Evolutionary conservation across 2,888 invertebrate species (phyloP).

Genomic region (Mesorhabditis belari): DNA sequence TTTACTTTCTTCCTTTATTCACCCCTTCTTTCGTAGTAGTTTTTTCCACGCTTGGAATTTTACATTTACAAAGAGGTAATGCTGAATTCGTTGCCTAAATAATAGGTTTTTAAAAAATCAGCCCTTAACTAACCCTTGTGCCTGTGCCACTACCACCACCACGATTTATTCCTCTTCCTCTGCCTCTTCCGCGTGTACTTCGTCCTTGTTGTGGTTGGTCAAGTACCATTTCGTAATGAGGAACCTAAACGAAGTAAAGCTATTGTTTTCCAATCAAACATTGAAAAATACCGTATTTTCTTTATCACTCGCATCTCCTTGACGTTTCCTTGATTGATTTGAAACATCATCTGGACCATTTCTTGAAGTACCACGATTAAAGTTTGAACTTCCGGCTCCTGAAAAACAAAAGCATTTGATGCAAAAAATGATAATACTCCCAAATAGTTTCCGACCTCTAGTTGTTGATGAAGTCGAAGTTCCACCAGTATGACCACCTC

Average conservation of each 20-base stretch:
- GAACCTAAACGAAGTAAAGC: not conserved
- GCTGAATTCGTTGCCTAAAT: too few species aligned
- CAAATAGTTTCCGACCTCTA: not conserved
- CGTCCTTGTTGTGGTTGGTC: not conserved
- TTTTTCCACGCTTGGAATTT: slow-evolving; percentile 12
- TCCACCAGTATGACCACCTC: not conserved
- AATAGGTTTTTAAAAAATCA: too few species aligned
- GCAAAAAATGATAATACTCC: too few species aligned
- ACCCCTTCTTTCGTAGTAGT: slow-evolving; percentile 36
- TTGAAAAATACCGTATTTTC: not conserved
- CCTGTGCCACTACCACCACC: slow-evolving; percentile 5
- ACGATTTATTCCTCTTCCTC: slow-evolving; percentile 4
- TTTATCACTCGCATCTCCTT: not conserved
- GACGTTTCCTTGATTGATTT: not conserved
- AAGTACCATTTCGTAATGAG: not conserved
- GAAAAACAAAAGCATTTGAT: too few species aligned
- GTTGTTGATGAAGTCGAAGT: not conserved
- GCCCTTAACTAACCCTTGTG: not conserved
- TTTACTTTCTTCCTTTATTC: slow-evolving; percentile 31
- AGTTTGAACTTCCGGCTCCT: too few species aligned
- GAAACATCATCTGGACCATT: not conserved
- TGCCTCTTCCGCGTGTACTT: slow-evolving; percentile 4
- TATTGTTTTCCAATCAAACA: not conserved
- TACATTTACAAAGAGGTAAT: slow-evolving; percentile 18
- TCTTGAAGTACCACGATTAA: too few species aligned